Percentiles rank a stretch among this genome's conserved stretches.
Conservation (phyloP, 2,113 vertebrate genomes). For the Coptodon rendalli region DNA sequence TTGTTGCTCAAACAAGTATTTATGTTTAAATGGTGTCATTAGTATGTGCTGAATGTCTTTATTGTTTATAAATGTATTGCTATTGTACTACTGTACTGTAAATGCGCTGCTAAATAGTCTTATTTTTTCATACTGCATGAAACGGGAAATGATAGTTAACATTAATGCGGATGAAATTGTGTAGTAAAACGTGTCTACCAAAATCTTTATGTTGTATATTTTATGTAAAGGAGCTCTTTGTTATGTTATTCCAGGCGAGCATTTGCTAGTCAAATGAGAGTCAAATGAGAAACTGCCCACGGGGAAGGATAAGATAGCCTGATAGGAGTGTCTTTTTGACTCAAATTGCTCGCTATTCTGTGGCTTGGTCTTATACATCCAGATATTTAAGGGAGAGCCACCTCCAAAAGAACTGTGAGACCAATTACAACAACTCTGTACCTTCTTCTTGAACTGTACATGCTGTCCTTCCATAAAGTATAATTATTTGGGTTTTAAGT, state of each 20-base stretch:
- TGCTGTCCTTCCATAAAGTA: not conserved
- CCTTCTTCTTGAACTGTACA: not conserved
- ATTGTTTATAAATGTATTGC: not conserved
- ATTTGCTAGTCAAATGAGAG: not conserved
- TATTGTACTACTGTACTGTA: not conserved
- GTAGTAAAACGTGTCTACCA: not conserved
- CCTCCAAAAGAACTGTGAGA: not conserved
- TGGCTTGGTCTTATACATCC: not conserved
- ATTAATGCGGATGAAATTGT: not conserved
- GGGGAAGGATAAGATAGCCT: not conserved
- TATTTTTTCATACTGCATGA: not conserved
- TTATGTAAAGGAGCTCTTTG: not conserved
- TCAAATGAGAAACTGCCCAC: not conserved
- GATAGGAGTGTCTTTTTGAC: not conserved
- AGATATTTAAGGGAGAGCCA: not conserved
- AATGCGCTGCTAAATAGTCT: not conserved
- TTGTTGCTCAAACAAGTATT: not conserved
- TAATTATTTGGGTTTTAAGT: not conserved
- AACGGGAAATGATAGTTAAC: not conserved
- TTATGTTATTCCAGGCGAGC: not conserved
- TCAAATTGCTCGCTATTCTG: not conserved
- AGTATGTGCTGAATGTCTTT: not conserved
- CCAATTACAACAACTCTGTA: not conserved
- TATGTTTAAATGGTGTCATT: not conserved
- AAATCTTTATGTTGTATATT: not conserved